Conservation (phyloP, 2,113 vertebrate genomes). For the Tringa solitaria region DNA sequence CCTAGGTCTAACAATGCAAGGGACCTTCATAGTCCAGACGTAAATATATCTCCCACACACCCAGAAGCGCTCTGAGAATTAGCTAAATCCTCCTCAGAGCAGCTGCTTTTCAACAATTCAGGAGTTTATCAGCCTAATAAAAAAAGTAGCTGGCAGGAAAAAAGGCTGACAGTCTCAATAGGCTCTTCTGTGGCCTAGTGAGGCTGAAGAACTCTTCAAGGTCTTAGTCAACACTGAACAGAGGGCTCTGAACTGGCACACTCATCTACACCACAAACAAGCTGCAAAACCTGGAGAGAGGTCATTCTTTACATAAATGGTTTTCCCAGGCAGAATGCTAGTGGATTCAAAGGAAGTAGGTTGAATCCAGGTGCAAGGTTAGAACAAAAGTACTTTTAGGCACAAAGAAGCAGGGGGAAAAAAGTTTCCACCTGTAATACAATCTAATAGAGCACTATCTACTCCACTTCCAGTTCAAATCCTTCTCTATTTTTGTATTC, state of each 20-base stretch:
- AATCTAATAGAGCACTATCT: not conserved
- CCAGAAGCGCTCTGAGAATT: constrained; percentile 58
- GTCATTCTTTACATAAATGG: constrained; percentile 61
- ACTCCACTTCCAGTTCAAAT: not conserved
- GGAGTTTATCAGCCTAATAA: constrained; percentile 72
- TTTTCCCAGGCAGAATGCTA: constrained; percentile 71
- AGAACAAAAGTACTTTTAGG: constrained; percentile 54
- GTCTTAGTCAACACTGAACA: constrained; percentile 45
- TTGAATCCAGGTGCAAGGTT: constrained; percentile 57
- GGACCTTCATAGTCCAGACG: constrained; percentile 40
- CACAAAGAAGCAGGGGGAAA: constrained; percentile 19
- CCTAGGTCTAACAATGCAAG: constrained; percentile 42
- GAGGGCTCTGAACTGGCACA: constrained; percentile 42
- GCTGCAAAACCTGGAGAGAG: constrained; percentile 33
- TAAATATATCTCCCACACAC: constrained; percentile 44
- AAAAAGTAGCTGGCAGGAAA: constrained; percentile 59
- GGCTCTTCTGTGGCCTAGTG: constrained; percentile 53
- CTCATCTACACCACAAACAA: constrained; percentile 66
- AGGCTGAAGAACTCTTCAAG: constrained; percentile 73
- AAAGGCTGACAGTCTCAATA: constrained; percentile 69
- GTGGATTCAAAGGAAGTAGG: constrained; percentile 39
- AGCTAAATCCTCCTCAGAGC: constrained; percentile 66
- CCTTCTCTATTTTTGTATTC: not conserved
- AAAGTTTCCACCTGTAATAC: not conserved
- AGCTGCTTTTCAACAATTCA: constrained; percentile 74